phyloP scores from a whole-genome alignment of 2,797 vertebrate genomes.

The Cuniculus paca region DNA sequence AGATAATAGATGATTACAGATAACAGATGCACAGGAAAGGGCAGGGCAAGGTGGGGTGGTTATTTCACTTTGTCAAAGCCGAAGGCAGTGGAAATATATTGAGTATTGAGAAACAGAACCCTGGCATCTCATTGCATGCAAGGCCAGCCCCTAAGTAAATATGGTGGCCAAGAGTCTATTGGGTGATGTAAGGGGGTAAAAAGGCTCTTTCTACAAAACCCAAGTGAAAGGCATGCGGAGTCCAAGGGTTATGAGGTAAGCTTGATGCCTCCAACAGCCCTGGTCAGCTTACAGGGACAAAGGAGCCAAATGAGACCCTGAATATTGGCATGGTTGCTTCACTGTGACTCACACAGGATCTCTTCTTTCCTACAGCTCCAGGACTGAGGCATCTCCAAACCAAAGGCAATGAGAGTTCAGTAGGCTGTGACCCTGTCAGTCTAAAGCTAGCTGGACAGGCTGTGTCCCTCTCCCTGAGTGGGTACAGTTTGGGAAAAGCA shows the following conservation, averaged over 20 bases:
- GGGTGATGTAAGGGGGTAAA: neutral
- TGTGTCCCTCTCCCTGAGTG: neutral
- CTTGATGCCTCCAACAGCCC: neutral
- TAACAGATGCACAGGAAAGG: neutral
- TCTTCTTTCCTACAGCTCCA: neutral
- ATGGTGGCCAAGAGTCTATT: neutral
- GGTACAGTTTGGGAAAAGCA: neutral
- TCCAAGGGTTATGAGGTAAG: neutral
- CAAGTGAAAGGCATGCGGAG: conserved; percentile 3
- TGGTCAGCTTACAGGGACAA: neutral
- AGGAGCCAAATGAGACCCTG: neutral
- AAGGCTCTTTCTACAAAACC: neutral
- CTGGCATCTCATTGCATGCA: neutral
- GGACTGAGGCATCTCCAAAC: neutral
- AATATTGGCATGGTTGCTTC: neutral
- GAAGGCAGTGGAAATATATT: neutral
- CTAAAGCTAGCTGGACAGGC: neutral
- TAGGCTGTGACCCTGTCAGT: rapidly evolving
- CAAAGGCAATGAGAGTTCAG: neutral
- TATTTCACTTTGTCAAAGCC: neutral
- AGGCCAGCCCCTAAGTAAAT: neutral
- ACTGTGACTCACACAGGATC: neutral
- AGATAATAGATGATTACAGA: neutral
- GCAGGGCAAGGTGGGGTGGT: neutral
- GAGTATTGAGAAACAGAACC: neutral